Evolutionary conservation across 2,113 vertebrate species (phyloP), one percentile per base, ranked within the genome.

Genomic region (Nanorana parkeri): DNA sequence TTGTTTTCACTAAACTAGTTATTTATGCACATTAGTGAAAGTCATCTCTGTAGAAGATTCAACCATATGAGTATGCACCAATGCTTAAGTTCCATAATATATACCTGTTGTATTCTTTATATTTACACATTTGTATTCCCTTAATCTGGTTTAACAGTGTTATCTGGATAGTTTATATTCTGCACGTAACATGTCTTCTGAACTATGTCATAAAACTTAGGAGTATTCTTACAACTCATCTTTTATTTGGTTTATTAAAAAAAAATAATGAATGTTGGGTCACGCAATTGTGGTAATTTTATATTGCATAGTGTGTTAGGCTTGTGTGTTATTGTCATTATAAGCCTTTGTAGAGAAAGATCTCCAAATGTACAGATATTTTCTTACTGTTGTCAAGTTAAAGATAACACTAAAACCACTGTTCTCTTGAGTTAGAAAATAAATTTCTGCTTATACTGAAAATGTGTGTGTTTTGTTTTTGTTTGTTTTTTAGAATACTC

Each of bases 321-420:
- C 7, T 56, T 20, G 15, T 58, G 54, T 21, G 26, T 24, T 80
- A 28, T 47, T 61, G 55, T 60, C 67, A 80, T 56, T 80, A 69
- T 80, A 58, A 68, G n/a, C 17, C 13, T 80, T 58, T 80, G 55
- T 71, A 68, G 65, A 67, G 17, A 67, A 55, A 20, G 19, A 65
- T 29, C 23, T 23, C 17, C 21, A 68, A n/a, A 16, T 79, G 78
- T 80, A 71, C 32, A 71, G 55, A 71, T 71, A 71, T 80, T 80
- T 80, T 80, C 66, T 51, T 80, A 80, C 78, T 71, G 55, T 67
- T 79, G 51, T 71, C 24, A 55, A 41, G 20, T 17, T 56, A n/a
- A 36, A 29, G 3, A 52, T 32, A n/a, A n/a, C 24, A 29, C 36
- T 23, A 23, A 23, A 19, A 71, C 29, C 55, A 63, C 55, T 69